Base-by-base conservation (phyloP, 2,113 vertebrate species). In the Pogona vitticeps region DNA sequence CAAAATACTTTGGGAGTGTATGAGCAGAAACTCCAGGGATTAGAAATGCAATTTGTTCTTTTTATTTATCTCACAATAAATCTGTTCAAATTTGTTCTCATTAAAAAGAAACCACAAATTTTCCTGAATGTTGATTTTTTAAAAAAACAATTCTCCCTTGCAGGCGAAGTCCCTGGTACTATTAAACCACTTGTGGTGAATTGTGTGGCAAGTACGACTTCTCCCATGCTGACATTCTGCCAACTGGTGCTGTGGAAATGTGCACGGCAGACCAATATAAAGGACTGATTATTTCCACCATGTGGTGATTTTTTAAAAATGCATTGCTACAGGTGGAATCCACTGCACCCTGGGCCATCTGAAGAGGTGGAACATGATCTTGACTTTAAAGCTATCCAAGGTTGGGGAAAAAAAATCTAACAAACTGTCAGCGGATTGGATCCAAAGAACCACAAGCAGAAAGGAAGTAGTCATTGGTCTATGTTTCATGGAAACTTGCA, bases 161-260 rank as follows among this genome's bases (percentile, higher is more conserved):
- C 76, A 82, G 87, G 18, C 0, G 56, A 82, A 85, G 52, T 90
- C 89, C 85, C 87, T 83, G 83, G 88, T 88, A 91, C 90, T 82
- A 95, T 91, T 85, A 88, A 86, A 90, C 83, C 91, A 88, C 90
- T 93, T 90, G 78, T 38, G 83, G 85, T 92, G 76, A 82, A 59
- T 83, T 91, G 88, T 84, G 42, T 6, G 73, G 79, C 0, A 7
- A 91, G 75, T 85, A 91, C 93, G 94, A 83, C 56, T 2, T 18
- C 88, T 94, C 84, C 90, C 84, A 90, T 91, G 90, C 80, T 88
- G 80, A 78, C 63, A 91, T 46, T 91, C 88, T 88, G 63, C 70
- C 89, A 94, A 52, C 85, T 40, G 86, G 71, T 91, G 73, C 86
- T 88, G 82, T 81, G 72, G 90, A 94, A 90, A 93, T 8, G 59